Conservation (phyloP, 2,797 vertebrate species). For the Avahi laniger region DNA sequence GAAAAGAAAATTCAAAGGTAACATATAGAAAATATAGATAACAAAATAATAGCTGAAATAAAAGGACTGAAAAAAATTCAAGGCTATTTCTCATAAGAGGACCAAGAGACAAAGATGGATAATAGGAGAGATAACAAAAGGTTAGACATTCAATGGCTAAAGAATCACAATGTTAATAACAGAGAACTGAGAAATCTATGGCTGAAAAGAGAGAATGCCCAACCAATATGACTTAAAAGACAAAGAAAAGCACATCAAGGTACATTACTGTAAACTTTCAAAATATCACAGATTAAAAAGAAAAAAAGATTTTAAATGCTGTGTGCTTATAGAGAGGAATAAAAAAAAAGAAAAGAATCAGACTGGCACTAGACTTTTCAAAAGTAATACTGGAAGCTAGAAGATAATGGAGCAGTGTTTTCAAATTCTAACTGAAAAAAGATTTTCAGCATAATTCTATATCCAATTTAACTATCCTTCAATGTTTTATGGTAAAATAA, state of each 20-base stretch:
- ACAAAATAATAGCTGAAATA: conserved; percentile 28
- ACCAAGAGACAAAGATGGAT: not conserved
- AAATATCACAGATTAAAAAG: not conserved
- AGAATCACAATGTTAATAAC: not conserved
- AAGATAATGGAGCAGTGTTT: not conserved
- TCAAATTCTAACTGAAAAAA: conserved; percentile 37
- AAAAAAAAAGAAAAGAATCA: not conserved
- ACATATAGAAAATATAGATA: conserved; percentile 13
- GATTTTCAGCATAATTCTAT: conserved; percentile 42
- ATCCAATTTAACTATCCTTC: conserved; percentile 10
- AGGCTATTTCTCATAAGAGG: not conserved
- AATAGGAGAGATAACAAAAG: not conserved
- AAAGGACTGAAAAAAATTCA: conserved; percentile 10
- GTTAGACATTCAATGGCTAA: not conserved
- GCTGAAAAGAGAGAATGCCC: not conserved
- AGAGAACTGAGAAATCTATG: conserved; percentile 26
- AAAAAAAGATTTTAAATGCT: not conserved
- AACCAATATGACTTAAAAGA: not conserved
- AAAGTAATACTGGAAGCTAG: not conserved
- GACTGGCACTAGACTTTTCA: not conserved
- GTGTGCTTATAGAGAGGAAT: not conserved
- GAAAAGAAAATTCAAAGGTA: conserved; percentile 22
- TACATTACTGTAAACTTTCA: not conserved
- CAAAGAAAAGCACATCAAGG: not conserved
- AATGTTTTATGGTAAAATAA: conserved; percentile 18